phyloP scores from a whole-genome alignment of 2,113 vertebrate genomes.

The Lethenteron reissneri region DNA sequence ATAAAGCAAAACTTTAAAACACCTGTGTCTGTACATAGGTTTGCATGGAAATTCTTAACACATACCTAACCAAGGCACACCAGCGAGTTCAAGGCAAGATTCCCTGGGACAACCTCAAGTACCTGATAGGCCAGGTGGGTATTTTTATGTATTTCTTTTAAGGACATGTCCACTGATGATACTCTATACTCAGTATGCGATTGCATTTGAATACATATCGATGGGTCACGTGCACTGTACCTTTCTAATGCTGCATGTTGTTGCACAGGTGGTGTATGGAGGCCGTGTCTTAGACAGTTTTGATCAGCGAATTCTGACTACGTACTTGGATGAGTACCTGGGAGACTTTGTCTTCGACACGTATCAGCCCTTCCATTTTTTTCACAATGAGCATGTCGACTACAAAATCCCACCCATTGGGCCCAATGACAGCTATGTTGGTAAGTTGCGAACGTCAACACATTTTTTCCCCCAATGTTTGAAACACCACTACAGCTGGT shows the following conservation, averaged over 20 bases:
- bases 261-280: constrained; percentile 69
- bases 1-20: background rate
- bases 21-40: constrained; percentile 27
- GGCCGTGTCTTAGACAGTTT: constrained; percentile 73
- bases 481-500: too few relatives aligned
- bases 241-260: too few relatives aligned
- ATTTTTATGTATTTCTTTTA: too few relatives aligned
- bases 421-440: constrained; percentile 38
- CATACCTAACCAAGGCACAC: constrained; percentile 58
- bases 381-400: constrained; percentile 33
- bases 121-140: constrained; percentile 75
- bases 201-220: too few relatives aligned
- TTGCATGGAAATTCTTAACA: constrained; percentile 78
- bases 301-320: constrained; percentile 61
- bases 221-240: too few relatives aligned
- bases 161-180: too few relatives aligned
- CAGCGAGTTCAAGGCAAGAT: constrained; percentile 40
- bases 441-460: constrained; percentile 24
- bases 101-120: constrained; percentile 80
- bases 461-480: too few relatives aligned
- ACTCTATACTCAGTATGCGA: too few relatives aligned
- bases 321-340: constrained; percentile 81
- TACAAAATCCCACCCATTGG: constrained; percentile 51
- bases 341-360: constrained; percentile 79
- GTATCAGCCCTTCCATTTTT: constrained; percentile 63